These are phyloP conservation scores for Procambarus virginalis DNA, from an alignment of 1,140 invertebrate genomes.

Conservation along the genomic window DNA sequence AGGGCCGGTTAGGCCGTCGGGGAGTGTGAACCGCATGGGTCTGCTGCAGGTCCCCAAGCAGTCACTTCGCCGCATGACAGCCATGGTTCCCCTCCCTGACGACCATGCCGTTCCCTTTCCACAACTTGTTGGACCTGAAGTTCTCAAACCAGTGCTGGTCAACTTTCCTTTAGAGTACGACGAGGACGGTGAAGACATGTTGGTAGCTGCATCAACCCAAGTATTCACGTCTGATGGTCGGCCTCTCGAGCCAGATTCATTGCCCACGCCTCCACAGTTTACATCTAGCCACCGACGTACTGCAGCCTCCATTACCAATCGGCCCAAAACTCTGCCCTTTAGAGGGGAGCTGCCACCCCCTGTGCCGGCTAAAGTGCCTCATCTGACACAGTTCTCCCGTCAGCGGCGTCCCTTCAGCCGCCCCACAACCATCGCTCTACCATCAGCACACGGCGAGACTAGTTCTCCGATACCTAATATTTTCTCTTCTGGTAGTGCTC, in stretches of 20 bases:
- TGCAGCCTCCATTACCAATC: slow-evolving; percentile 29
- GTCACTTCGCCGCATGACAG: slow-evolving; percentile 10
- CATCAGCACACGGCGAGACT: not conserved
- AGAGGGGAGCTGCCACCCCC: slow-evolving; percentile 81
- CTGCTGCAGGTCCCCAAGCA: not conserved
- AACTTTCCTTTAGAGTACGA: slow-evolving; percentile 81
- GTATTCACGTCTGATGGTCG: slow-evolving; percentile 80
- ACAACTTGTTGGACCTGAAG: slow-evolving; percentile 62
- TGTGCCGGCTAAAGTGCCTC: slow-evolving; percentile 73
- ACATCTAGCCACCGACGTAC: not conserved
- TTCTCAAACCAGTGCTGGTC: slow-evolving; percentile 82
- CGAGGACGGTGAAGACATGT: slow-evolving; percentile 53
- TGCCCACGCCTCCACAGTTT: slow-evolving; percentile 79
- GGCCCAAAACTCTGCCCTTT: slow-evolving; percentile 82
- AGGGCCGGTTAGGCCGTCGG: slow-evolving; percentile 7
- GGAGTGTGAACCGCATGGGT: slow-evolving; percentile 37
- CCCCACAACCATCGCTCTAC: slow-evolving; percentile 16
- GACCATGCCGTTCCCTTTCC: slow-evolving; percentile 39
- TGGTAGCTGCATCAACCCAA: slow-evolving; percentile 36
- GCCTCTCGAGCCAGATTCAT: slow-evolving; percentile 78
- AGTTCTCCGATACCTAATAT: not conserved
- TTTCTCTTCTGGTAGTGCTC: slow-evolving; percentile 1
- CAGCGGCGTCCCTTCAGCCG: slow-evolving; percentile 31
- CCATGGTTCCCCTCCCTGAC: slow-evolving; percentile 78
- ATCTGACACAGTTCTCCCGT: slow-evolving; percentile 45